Conservation (phyloP, 92 coral and sea anemone genomes). For the Zoanthus sansibaricus region DNA sequence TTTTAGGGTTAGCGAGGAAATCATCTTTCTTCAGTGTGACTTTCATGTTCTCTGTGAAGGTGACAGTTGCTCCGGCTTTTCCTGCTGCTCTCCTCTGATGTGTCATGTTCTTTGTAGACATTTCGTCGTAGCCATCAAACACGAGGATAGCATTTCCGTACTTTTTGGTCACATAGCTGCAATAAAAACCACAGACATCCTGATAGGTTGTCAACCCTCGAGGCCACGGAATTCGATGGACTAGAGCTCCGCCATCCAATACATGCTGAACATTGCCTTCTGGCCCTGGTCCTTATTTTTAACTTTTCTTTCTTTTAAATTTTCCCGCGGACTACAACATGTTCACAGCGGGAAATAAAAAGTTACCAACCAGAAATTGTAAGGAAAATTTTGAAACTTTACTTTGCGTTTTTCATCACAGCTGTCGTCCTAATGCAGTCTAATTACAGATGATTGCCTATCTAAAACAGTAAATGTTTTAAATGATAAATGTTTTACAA, state of each 20-base stretch:
- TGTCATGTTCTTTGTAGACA: conserved; percentile 38
- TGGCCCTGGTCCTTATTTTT: neutral
- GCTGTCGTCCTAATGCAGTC: neutral
- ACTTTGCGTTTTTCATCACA: conserved; percentile 21
- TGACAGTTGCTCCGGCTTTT: conserved; percentile 44
- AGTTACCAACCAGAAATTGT: neutral
- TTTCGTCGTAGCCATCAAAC: neutral
- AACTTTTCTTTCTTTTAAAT: too few relatives aligned
- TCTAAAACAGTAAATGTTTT: neutral
- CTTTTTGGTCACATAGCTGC: conserved; percentile 34
- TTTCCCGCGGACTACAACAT: neutral
- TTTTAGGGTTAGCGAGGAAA: conserved; percentile 55
- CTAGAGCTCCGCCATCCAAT: neutral
- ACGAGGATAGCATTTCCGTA: neutral
- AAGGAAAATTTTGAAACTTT: conserved; percentile 1
- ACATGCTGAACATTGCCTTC: neutral
- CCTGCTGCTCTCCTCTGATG: conserved; percentile 51
- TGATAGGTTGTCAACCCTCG: neutral
- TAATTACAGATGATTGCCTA: neutral
- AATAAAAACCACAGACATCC: neutral
- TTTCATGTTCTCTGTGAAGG: conserved; percentile 42
- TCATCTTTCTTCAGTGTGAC: conserved; percentile 56
- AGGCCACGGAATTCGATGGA: neutral
- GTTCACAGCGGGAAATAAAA: conserved; percentile 36
- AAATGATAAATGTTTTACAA: conserved; percentile 31